Base-by-base conservation (phyloP, 2,888 invertebrate species). In the Eupithecia exiguata region DNA sequence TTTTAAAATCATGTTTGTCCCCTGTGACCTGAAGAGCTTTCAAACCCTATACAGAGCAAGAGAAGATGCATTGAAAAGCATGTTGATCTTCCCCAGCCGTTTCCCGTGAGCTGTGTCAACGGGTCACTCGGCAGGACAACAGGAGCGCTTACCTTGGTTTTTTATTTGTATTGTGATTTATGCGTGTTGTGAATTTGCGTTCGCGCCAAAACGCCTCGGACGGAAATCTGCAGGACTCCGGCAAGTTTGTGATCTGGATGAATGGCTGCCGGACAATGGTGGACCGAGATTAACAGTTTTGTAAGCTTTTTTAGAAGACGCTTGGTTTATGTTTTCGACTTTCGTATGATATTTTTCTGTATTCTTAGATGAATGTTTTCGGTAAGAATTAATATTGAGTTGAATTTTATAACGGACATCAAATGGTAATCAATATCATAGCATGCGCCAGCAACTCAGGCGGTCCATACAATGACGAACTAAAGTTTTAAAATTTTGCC, bases 91-190 rank as follows among this genome's bases (percentile, higher is more conserved):
- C 1, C 63, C 40, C 63, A 70, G 72, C 70, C 72, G 16, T 46
- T 46, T 30, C 36, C n/a, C 0, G 4, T 2, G 3, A 30, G 30
- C 30, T 30, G 30, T 30, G 30, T 30, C 30, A 4, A 49, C 66
- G 73, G 72, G 75, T 76, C 75, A 75, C 65, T 78, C 84, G 82
- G 84, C 86, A 86, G 89, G 88, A 86, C 93, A 92, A 91, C 93
- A 91, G 93, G 92, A 91, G 89, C 92, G 93, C 94, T 93, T 93
- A 94, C 94, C 94, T 94, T 92, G 87, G 90, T 94, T 93, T 92
- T 94, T 94, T 94, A 93, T 93, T 94, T 94, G 92, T 93, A 61
- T 84, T 78, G 88, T 92, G 94, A 94, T 94, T 93, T 94, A 94
- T 93, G 86, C 87, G 83, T 92, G 93, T 93, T 93, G 89, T 90